Percentiles rank a stretch among this genome's conserved stretches.
phyloP scores from a whole-genome alignment of 2,888 invertebrate species.

The Agapostemon virescens region DNA sequence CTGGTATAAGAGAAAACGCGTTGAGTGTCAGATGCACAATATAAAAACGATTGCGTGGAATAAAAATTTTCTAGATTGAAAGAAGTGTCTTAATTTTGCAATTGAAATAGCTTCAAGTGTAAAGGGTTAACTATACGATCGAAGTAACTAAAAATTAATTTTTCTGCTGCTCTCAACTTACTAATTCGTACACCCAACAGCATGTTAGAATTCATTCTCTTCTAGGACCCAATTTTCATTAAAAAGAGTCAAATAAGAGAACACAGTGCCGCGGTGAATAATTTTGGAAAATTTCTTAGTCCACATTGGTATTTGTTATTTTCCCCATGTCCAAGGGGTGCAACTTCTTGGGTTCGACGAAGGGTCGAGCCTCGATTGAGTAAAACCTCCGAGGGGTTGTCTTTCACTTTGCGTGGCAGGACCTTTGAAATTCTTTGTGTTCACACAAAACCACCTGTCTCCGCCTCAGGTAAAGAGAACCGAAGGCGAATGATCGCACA shows the following conservation, averaged over 20 bases:
- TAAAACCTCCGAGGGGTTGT: conserved; percentile 4
- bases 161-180: too few relatives aligned
- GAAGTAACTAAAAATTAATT: not conserved
- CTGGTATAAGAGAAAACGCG: too few relatives aligned
- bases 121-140: too few relatives aligned
- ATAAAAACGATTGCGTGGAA: too few relatives aligned
- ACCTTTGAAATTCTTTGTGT: not conserved
- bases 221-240: not conserved
- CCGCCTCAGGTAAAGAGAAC: conserved; percentile 50
- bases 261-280: not conserved
- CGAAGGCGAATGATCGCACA: conserved; percentile 62
- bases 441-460: conserved; percentile 7
- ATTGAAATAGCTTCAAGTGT: too few relatives aligned
- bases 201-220: too few relatives aligned
- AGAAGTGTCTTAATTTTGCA: too few relatives aligned
- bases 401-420: not conserved
- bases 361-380: not conserved
- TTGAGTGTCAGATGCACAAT: too few relatives aligned
- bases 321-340: not conserved
- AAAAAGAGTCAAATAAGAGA: not conserved
- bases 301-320: not conserved
- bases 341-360: not conserved
- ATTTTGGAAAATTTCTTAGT: not conserved
- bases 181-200: not conserved
- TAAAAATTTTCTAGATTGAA: too few relatives aligned